phyloP scores from a whole-genome alignment of 1,140 invertebrate species.

The Apolygus lucorum region DNA sequence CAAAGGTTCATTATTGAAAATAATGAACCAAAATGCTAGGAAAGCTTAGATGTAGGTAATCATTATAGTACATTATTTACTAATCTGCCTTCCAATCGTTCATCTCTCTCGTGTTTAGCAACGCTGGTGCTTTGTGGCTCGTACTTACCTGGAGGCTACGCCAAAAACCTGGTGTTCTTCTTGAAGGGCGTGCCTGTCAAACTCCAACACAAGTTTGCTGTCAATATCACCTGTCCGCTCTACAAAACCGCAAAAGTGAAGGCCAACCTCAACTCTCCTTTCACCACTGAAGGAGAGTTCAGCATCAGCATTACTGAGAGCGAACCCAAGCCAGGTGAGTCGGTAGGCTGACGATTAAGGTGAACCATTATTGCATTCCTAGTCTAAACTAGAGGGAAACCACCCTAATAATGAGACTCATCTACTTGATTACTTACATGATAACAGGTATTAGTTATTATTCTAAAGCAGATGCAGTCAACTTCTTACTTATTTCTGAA shows the following conservation, averaged over 20 bases:
- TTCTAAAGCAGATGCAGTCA: too few relatives aligned
- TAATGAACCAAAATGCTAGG: too few relatives aligned
- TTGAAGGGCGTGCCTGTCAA: conserved; percentile 24
- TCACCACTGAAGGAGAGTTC: conserved; percentile 16
- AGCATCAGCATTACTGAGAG: conserved; percentile 16
- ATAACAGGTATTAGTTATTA: too few relatives aligned
- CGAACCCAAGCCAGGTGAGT: conserved; percentile 24
- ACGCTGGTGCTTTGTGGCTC: conserved; percentile 24
- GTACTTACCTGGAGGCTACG: conserved; percentile 22
- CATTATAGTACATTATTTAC: too few relatives aligned
- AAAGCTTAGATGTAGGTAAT: too few relatives aligned
- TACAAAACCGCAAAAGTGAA: conserved; percentile 16
- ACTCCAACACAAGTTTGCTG: conserved; percentile 10
- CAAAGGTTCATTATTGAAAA: too few relatives aligned
- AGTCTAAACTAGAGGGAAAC: too few relatives aligned
- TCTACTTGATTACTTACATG: too few relatives aligned
- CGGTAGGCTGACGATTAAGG: too few relatives aligned
- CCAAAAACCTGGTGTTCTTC: conserved; percentile 21
- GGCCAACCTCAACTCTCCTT: conserved; percentile 19
- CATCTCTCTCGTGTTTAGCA: neutral
- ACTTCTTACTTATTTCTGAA: too few relatives aligned
- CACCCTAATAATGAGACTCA: too few relatives aligned
- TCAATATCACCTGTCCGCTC: conserved; percentile 21
- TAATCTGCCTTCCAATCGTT: neutral
- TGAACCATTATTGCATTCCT: too few relatives aligned